Evolutionary conservation across 2,797 vertebrate species (phyloP), one percentile per base, ranked within the genome.

Genomic region (Semaprochilodus insignis): DNA sequence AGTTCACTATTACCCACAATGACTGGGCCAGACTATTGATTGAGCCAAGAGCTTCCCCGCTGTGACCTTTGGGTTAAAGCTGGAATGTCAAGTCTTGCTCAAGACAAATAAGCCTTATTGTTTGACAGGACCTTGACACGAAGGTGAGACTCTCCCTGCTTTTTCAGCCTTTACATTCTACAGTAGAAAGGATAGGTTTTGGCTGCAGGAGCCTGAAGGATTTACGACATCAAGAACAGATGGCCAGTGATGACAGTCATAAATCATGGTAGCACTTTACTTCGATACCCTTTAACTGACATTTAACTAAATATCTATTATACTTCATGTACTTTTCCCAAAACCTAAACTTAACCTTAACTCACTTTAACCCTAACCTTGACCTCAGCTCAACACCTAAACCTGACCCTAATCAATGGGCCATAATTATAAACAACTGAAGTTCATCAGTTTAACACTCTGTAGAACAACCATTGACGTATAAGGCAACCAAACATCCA

Each of bases 101-200:
- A 77, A 71, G 51, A 83, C 69, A 80, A 80, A 82, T 82, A 82
- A 66, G 44, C 19, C 54, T 66, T 44, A 81, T 55, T 77, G 69
- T 84, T 80, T 87, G 59, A 66, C 36, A 31, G 0, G 67, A 84
- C 71, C 59, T 74, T 60, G 74, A 72, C 59, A 80, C 10, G 16
- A 36, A 80, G 36, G 34, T 70, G 40, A 63, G 51, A 67, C 62
- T 81, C 51, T 67, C n/a, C 11, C 13, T 74, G 51, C 3, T 67
- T 25, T 52, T 63, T 31, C 2, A 23, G 6, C 25, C 16, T 73
- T 80, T 52, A 73, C 40, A 51, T 17, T 31, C 14, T 48, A 62
- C 17, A 48, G 19, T 13, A 21, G 36, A 44, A 4, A 0, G 5
- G 16, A 34, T 4, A 19, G 63, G 63, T 3, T 34, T 66, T 63